phyloP scores from a whole-genome alignment of 2,113 vertebrate genomes.

The Terrapene triunguis region DNA sequence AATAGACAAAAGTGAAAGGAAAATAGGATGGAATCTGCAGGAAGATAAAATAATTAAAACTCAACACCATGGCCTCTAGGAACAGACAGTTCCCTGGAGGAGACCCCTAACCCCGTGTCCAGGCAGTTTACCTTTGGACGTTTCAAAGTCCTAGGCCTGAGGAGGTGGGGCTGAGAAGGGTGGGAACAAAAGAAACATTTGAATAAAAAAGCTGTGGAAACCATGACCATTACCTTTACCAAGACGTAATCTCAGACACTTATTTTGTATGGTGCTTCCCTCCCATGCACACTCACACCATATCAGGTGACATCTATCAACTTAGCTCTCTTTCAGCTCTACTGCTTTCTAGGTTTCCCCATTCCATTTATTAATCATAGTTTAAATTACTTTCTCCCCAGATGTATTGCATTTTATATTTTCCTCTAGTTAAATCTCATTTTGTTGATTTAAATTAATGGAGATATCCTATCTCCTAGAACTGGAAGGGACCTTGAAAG shows the following conservation, averaged over 20 bases:
- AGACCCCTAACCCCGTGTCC: background rate
- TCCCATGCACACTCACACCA: too few relatives aligned
- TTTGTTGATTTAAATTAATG: too few relatives aligned
- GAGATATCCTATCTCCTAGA: too few relatives aligned
- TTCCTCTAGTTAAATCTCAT: background rate
- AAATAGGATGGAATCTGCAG: background rate
- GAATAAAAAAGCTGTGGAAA: background rate
- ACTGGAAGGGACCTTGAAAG: too few relatives aligned
- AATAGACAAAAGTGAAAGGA: background rate
- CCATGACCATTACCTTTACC: background rate
- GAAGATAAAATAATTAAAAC: background rate
- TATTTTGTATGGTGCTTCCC: background rate
- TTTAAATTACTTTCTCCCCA: slow-evolving; percentile 1
- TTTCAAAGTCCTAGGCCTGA: background rate
- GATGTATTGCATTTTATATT: background rate
- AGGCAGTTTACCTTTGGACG: background rate
- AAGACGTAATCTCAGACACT: background rate
- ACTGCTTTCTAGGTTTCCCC: background rate
- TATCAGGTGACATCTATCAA: background rate
- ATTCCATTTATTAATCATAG: background rate
- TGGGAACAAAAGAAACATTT: background rate
- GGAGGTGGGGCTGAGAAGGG: background rate
- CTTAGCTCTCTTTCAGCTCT: background rate
- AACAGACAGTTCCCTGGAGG: background rate
- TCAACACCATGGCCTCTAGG: background rate